phyloP scores from a whole-genome alignment of 2,888 invertebrate species.

The Allolobophora icterica region DNA sequence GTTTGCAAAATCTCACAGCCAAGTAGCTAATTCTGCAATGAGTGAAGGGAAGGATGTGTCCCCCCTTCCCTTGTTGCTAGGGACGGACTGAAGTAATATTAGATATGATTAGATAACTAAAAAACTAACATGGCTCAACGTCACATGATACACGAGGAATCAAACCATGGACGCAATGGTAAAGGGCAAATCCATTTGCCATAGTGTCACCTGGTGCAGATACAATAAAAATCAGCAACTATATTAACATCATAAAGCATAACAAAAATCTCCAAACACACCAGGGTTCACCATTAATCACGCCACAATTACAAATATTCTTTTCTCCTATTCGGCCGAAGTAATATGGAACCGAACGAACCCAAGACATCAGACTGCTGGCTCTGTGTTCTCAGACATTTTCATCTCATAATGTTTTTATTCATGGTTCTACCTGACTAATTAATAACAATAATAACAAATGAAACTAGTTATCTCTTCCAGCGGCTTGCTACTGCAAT shows the following conservation, averaged over 20 bases:
- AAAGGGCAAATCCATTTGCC: not conserved
- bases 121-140: too few species aligned
- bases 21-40: too few species aligned
- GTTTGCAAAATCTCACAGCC: too few species aligned
- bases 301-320: not conserved
- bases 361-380: not conserved
- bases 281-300: not conserved
- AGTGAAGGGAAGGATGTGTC: too few species aligned
- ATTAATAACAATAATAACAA: not conserved
- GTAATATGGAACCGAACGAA: not conserved
- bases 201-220: not conserved
- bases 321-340: not conserved
- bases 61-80: not conserved
- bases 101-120: too few species aligned
- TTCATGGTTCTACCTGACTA: not conserved
- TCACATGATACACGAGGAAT: not conserved
- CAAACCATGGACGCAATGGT: not conserved
- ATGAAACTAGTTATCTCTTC: not conserved
- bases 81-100: not conserved
- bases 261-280: not conserved
- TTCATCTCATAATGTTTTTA: not conserved
- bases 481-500: too few species aligned
- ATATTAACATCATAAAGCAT: not conserved
- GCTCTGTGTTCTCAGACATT: not conserved
- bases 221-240: not conserved